Conservation (phyloP, 1,140 invertebrate species). For the honey bee (Apis mellifera) region DNA sequence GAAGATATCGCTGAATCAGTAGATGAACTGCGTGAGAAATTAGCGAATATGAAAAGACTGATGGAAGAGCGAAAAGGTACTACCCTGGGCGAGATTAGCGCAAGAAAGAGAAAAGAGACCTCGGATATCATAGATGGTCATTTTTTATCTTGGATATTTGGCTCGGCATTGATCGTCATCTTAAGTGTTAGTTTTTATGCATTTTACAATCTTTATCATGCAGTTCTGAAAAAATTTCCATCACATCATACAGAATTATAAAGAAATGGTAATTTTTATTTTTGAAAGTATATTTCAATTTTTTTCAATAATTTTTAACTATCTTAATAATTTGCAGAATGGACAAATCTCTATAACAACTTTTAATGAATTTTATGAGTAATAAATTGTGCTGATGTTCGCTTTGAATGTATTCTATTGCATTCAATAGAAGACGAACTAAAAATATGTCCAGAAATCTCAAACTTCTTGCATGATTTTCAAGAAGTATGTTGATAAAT, state of each 20-base stretch:
- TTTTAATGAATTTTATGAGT: not conserved
- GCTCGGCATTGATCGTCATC: slow-evolving; percentile 88
- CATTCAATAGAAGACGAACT: too few species aligned
- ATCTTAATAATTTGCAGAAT: not conserved
- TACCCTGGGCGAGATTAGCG: slow-evolving; percentile 78
- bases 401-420: not conserved
- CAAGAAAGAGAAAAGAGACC: slow-evolving; percentile 77
- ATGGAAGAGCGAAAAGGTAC: slow-evolving; percentile 87
- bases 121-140: slow-evolving; percentile 89
- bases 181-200: slow-evolving; percentile 90
- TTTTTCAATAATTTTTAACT: not conserved
- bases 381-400: not conserved
- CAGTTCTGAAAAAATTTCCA: slow-evolving; percentile 90
- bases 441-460: not conserved
- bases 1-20: slow-evolving; percentile 88
- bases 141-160: slow-evolving; percentile 90
- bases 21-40: slow-evolving; percentile 88
- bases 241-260: slow-evolving; percentile 89
- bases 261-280: slow-evolving; percentile 52
- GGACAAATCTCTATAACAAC: not conserved
- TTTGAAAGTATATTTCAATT: not conserved
- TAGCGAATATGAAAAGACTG: slow-evolving; percentile 89
- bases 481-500: not conserved
- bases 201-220: slow-evolving; percentile 91
- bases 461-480: not conserved